A percentile compares a stretch with the other conserved stretches of the same genome.
Conservation (phyloP, 2,113 vertebrate species). For the Corapipo altera region DNA sequence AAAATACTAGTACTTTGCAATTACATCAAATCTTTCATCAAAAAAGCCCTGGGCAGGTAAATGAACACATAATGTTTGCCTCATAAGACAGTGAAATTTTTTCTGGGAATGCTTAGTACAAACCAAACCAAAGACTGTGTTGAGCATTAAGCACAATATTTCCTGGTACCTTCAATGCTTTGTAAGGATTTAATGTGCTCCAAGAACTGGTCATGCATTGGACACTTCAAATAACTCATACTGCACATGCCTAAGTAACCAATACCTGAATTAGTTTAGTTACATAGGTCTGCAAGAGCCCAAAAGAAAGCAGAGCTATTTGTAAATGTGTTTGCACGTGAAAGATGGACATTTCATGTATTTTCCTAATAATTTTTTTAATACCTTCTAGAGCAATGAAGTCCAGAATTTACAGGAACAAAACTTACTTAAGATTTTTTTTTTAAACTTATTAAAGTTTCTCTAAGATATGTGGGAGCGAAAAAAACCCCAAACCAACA, state of each 20-base stretch:
- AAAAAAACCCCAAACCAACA: neutral
- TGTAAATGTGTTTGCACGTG: neutral
- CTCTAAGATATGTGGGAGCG: neutral
- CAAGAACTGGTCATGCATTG: neutral
- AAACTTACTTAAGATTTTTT: neutral
- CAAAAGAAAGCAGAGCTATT: neutral
- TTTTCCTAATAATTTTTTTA: neutral
- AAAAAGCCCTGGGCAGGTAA: neutral
- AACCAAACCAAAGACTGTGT: neutral
- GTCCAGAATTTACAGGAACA: neutral
- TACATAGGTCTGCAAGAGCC: neutral
- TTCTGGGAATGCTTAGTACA: neutral
- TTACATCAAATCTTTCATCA: neutral
- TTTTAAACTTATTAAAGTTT: neutral
- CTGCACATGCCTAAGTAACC: neutral
- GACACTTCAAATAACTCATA: neutral
- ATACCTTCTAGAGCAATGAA: neutral
- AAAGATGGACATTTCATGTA: neutral
- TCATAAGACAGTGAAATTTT: neutral
- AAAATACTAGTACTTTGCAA: neutral
- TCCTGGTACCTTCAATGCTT: neutral
- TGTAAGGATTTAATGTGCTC: neutral
- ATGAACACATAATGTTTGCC: accelerated
- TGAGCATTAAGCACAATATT: neutral
- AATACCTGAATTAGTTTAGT: neutral